These are phyloP conservation scores for Steinernema khuongi DNA, from an alignment of 1,140 invertebrate species.

Conservation along the genomic window DNA sequence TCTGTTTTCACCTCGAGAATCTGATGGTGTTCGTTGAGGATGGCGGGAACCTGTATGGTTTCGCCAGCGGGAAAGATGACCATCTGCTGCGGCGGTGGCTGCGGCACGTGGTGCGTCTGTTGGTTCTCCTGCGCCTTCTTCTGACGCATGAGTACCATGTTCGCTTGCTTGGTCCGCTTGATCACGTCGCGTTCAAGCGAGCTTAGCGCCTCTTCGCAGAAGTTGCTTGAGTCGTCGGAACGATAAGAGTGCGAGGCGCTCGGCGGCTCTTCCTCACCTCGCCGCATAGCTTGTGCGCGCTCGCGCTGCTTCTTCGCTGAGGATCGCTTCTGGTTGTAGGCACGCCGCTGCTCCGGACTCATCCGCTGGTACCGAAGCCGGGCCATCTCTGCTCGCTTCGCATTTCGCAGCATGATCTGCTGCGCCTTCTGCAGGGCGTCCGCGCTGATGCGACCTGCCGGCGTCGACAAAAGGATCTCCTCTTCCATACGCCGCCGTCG, in stretches of 20 bases:
- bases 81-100: neutral
- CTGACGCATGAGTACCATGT: conserved; percentile 29
- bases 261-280: neutral
- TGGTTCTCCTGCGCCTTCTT: conserved; percentile 4
- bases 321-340: conserved; percentile 38
- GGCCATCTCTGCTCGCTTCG: conserved; percentile 3
- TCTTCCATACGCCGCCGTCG: conserved; percentile 28
- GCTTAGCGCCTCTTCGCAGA: conserved; percentile 27
- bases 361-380: conserved; percentile 32
- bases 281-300: conserved; percentile 8
- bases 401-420: conserved; percentile 34
- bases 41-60: conserved; percentile 20
- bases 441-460: conserved; percentile 21
- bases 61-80: neutral
- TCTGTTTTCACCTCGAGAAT: conserved; percentile 5
- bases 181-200: conserved; percentile 36
- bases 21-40: neutral
- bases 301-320: conserved; percentile 32
- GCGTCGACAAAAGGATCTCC: conserved; percentile 27
- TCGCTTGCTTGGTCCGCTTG: conserved; percentile 36
- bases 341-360: conserved; percentile 38
- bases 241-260: neutral
- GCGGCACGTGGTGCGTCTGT: neutral
- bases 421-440: conserved; percentile 29
- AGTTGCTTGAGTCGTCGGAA: neutral